Conservation (phyloP, 2,797 vertebrate genomes). For the Gila robusta region DNA sequence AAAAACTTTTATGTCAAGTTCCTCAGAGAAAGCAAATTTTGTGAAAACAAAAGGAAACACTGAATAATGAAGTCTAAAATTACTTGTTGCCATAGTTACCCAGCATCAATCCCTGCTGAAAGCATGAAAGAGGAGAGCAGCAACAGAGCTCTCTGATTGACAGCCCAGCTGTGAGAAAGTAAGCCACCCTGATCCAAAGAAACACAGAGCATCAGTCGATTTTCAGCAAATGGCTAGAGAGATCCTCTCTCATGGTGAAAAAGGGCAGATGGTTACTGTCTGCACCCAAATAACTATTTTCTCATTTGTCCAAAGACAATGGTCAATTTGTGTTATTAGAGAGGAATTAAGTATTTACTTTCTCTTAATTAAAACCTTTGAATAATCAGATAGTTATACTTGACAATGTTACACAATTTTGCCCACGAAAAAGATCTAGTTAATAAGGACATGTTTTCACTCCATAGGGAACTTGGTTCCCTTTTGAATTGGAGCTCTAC, state of each 20-base stretch:
- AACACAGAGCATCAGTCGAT: slow-evolving; percentile 33
- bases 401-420: background rate
- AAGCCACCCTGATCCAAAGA: slow-evolving; percentile 32
- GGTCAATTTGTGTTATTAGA: slow-evolving; percentile 32
- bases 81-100: slow-evolving; percentile 78
- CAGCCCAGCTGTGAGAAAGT: slow-evolving; percentile 57
- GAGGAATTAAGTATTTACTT: slow-evolving; percentile 57
- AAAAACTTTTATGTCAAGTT: background rate
- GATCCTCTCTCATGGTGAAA: slow-evolving; percentile 28
- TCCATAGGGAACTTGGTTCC: background rate
- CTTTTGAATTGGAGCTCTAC: background rate
- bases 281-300: slow-evolving; percentile 36
- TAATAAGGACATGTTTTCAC: background rate
- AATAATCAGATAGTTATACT: background rate
- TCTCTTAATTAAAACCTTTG: slow-evolving; percentile 37
- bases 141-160: slow-evolving; percentile 64
- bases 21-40: slow-evolving; percentile 67
- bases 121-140: slow-evolving; percentile 64
- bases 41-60: slow-evolving; percentile 58
- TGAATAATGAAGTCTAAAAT: slow-evolving; percentile 72
- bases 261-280: slow-evolving; percentile 32
- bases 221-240: slow-evolving; percentile 22
- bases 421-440: background rate
- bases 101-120: slow-evolving; percentile 68
- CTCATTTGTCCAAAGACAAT: slow-evolving; percentile 58